Evolutionary conservation across 2,797 vertebrate species (phyloP).

Genomic region (Percopsis omiscomaycus): DNA sequence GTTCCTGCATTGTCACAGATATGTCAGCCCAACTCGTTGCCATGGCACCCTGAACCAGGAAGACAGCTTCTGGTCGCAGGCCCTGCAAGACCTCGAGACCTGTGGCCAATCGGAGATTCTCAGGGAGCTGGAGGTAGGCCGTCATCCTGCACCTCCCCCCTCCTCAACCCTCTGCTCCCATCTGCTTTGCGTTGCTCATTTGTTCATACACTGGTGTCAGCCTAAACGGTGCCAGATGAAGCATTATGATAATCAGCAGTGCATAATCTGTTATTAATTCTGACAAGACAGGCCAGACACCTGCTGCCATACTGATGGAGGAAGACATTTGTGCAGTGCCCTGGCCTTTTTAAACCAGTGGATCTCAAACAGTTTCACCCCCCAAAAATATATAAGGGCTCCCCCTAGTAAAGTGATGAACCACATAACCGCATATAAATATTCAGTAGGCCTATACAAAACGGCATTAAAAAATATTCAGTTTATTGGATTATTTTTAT

Average conservation of each 20-base stretch:
- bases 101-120: constrained; percentile 97
- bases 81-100: constrained; percentile 96
- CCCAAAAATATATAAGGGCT: no score
- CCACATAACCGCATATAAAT: no score
- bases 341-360: constrained; percentile 19
- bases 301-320: constrained; percentile 48
- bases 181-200: constrained; percentile 56
- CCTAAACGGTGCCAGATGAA: constrained; percentile 57
- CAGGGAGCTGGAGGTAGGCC: constrained; percentile 94
- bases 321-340: constrained; percentile 21
- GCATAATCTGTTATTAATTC: constrained; percentile 71
- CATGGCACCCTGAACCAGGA: constrained; percentile 85
- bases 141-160: background rate
- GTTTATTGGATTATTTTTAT: no score
- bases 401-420: no score
- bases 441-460: no score
- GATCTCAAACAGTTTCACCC: background rate
- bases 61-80: constrained; percentile 96
- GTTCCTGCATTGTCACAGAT: constrained; percentile 96
- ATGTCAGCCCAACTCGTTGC: constrained; percentile 86
- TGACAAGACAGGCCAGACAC: constrained; percentile 52
- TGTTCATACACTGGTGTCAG: constrained; percentile 70
- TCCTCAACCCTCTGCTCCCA: constrained; percentile 23
- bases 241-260: constrained; percentile 65
- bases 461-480: no score